Evolutionary conservation across 2,797 vertebrate species (phyloP), one percentile per base, ranked within the genome.

Genomic region (Sebastiscus albofasciatus): DNA sequence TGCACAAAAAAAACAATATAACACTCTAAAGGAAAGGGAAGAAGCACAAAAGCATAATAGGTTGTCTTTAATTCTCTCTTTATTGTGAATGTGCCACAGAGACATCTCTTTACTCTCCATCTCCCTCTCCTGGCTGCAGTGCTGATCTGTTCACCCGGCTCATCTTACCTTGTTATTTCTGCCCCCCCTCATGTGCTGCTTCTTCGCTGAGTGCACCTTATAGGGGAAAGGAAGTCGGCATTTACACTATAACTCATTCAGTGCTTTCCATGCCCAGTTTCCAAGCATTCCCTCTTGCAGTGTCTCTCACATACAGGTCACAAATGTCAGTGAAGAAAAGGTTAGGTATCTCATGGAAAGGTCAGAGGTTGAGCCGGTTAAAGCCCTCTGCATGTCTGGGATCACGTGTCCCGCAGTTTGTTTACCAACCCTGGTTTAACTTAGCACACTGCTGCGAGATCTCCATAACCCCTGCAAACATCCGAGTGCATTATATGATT

Each of bases 81-180:
- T 42, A 62, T 20, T 60, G 20, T 34, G 13, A 46, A 39, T 29
- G 42, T 72, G 14, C 49, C 27, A 14, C 18, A 22, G 14, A 52
- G 31, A 12, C 27, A 7, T 76, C 16, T 62, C n/a, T 34, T 72
- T 36, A 29, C 39, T 84, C 80, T 80, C 67, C 27, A 29, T 58
- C 79, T 84, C 94, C 92, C 87, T 89, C 91, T 94, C 65, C 83
- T 93, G 92, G 85, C 13, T 10, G 65, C 42, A 36, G 34, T 27
- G 46, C 60, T 16, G n/a, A 64, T 12, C 59, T 81, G 58, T 67
- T 79, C 34, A 13, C 70, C 26, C 39, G 58, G 58, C 83, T 92
- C 73, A n/a, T 31, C 31, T 85, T 86, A 85, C 62, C 16, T 60
- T 75, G 52, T 83, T 79, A 79, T 88, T 86, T 80, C 62, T 84